Base-by-base conservation (phyloP, 2,888 invertebrate species). In the Danaus chrysippus region DNA sequence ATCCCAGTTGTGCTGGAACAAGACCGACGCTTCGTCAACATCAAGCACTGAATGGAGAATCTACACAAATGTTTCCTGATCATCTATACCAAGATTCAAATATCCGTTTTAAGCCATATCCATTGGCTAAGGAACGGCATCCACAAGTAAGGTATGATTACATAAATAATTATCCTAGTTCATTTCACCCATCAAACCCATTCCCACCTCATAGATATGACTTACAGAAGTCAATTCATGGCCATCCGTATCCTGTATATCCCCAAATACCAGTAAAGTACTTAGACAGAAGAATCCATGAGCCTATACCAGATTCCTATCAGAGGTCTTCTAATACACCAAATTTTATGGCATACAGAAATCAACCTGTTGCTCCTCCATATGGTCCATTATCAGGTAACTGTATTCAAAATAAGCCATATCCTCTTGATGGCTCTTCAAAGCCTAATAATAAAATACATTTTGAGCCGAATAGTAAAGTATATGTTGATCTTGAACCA, bases 131-230 rank as follows among this genome's bases (percentile, higher is more conserved):
- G 73, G 90, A 91, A 59, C 77, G 86, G 65, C 84, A 81, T 72
- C 82, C 81, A 61, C 88, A 83, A 66, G 66, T 83, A 73, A 87
- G 91, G 86, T 91, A 90, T 87, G 90, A 91, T 67, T 90, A 87
- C 81, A 73, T 86, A 70, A 73, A 73, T 79, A 88, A 87, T 76
- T 89, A 84, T 75, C 67, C 84, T 64, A 84, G 79, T 72, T 76
- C 84, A 69, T 87, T 84, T 71, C 86, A 87, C 71, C 81, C 86
- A 62, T 81, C 82, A 43, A 75, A 81, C 61, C 72, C 82, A 53
- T 81, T 80, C 69, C 69, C 82, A 43, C 64, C 83, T 60, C 83
- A 84, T 69, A 87, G 87, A 75, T 88, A 84, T 84, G 87, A 89
- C 60, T 70, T 86, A 63, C 83, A 82, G 63, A 89, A 87, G 71